These are phyloP conservation scores for Brachypteracias leptosomus DNA, from an alignment of 2,113 vertebrate genomes.

Conservation along the genomic window DNA sequence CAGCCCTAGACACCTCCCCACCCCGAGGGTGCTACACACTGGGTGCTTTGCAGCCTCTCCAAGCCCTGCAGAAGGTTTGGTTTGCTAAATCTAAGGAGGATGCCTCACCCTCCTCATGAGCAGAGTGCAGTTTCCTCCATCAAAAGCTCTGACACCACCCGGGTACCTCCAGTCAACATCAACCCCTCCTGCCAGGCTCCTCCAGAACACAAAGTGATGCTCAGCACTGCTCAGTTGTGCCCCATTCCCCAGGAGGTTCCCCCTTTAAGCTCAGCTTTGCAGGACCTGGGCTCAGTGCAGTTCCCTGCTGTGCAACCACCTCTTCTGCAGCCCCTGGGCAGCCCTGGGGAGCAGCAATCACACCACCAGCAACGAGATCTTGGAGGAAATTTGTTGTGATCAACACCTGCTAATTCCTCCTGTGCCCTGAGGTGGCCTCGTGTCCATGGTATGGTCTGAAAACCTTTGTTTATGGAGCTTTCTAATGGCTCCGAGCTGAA, in stretches of 20 bases:
- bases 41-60: neutral
- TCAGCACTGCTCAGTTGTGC: fast-evolving
- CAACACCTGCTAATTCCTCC: neutral
- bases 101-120: neutral
- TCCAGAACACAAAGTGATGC: neutral
- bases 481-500: neutral
- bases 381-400: neutral
- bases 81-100: neutral
- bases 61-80: neutral
- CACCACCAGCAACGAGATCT: fast-evolving
- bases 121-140: neutral
- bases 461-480: neutral
- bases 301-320: neutral
- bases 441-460: fast-evolving
- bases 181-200: neutral
- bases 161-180: neutral
- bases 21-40: neutral
- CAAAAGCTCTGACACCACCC: neutral
- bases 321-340: neutral
- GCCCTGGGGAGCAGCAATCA: neutral
- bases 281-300: fast-evolving
- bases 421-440: fast-evolving
- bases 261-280: neutral
- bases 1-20: neutral
- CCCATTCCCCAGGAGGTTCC: neutral